Percentiles rank a stretch among this genome's conserved stretches.
These are phyloP conservation scores for Meiosimyza platycephala DNA, from an alignment of 2,888 invertebrate species.

Conservation along the genomic window DNA sequence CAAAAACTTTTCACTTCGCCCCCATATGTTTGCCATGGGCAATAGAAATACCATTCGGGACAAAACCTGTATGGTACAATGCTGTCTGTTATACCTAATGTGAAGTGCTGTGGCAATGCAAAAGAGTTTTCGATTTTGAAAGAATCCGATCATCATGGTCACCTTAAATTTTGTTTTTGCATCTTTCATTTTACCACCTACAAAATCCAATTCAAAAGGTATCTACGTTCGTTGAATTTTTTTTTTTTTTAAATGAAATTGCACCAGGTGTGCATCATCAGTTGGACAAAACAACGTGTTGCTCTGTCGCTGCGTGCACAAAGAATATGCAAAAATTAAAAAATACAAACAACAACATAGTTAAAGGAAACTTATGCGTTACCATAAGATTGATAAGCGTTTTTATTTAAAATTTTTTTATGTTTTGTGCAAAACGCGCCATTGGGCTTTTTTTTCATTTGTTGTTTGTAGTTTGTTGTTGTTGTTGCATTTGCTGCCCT, in stretches of 20 bases:
- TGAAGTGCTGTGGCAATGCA: too few species aligned
- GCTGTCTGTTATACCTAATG: too few species aligned
- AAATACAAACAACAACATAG: too few species aligned
- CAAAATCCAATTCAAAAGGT: conserved; percentile 12
- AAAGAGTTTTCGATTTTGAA: too few species aligned
- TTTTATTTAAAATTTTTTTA: not conserved
- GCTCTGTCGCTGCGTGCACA: not conserved
- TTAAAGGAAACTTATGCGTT: not conserved
- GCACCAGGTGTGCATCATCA: conserved; percentile 13
- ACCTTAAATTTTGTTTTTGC: too few species aligned
- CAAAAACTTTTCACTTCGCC: too few species aligned
- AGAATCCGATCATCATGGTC: too few species aligned
- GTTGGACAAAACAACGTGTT: not conserved
- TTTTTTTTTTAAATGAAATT: not conserved
- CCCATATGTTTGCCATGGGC: too few species aligned
- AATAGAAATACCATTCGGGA: too few species aligned
- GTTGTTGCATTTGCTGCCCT: not conserved
- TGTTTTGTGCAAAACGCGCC: not conserved
- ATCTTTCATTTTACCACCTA: conserved; percentile 17
- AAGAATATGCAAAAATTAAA: conserved; percentile 14
- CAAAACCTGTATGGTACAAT: too few species aligned
- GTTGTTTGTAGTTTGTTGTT: not conserved
- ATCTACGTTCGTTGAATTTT: not conserved
- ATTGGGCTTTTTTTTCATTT: too few species aligned
- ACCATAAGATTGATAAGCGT: conserved; percentile 8